phyloP scores from a whole-genome alignment of 2,113 vertebrate genomes.

The Anhinga anhinga region DNA sequence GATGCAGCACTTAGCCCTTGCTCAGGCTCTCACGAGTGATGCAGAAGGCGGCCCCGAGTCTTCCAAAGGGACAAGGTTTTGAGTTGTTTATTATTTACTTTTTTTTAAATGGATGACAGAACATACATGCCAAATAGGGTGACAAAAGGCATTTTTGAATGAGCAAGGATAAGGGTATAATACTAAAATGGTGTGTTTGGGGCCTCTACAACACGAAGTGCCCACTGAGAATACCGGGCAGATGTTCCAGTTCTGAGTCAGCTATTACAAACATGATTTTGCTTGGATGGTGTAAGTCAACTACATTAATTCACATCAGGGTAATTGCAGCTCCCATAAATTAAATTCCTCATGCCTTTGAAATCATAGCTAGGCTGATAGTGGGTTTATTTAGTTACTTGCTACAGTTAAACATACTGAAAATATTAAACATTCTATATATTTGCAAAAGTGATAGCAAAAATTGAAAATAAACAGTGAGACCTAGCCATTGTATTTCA shows the following conservation, averaged over 20 bases:
- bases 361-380: background rate
- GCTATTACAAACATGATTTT: constrained; percentile 19
- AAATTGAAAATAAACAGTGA: background rate
- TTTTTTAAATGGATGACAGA: background rate
- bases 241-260: constrained; percentile 50
- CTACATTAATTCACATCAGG: constrained; percentile 21
- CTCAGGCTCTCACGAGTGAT: background rate
- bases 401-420: background rate
- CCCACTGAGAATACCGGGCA: background rate
- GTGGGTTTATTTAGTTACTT: background rate
- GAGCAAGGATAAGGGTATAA: background rate
- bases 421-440: background rate
- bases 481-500: background rate
- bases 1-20: background rate
- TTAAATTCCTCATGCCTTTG: constrained; percentile 1
- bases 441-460: background rate
- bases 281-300: constrained; percentile 6
- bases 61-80: background rate
- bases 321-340: constrained; percentile 34
- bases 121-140: background rate
- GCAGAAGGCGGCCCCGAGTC: background rate
- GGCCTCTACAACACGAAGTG: background rate
- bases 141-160: background rate
- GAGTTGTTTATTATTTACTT: background rate
- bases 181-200: background rate